Evolutionary conservation across 2,113 vertebrate species (phyloP).

Genomic region (Oriolus oriolus): DNA sequence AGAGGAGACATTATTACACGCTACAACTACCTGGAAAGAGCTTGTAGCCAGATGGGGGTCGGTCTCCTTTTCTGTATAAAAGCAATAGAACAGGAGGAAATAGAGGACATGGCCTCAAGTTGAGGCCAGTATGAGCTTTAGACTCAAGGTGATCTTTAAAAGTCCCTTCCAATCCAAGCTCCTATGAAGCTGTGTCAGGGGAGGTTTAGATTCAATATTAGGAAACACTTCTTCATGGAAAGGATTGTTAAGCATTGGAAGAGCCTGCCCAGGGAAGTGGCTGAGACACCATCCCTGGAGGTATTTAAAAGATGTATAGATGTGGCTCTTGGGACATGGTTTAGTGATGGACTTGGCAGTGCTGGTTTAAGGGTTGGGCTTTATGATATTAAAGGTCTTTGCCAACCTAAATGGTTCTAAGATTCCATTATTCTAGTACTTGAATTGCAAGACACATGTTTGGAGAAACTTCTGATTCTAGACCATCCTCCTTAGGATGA

Average conservation of each 20-base stretch:
- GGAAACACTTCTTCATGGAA: background rate
- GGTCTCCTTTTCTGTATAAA: background rate
- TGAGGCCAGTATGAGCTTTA: background rate
- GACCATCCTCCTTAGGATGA: background rate
- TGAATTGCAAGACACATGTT: background rate
- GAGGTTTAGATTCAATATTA: background rate
- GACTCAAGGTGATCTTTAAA: background rate
- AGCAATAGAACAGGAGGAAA: background rate
- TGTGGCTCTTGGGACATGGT: background rate
- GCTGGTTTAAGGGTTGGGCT: background rate
- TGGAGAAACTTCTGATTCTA: background rate
- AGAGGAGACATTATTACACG: background rate
- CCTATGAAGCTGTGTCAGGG: background rate
- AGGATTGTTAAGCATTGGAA: background rate
- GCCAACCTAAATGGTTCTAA: background rate
- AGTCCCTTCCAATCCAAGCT: background rate
- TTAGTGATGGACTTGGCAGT: background rate
- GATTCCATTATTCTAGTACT: background rate
- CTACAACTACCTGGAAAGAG: background rate
- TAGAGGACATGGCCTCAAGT: background rate
- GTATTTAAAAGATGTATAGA: background rate
- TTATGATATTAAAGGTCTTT: background rate
- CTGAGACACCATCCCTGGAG: background rate
- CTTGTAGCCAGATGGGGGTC: too few species aligned
- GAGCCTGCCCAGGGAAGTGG: background rate